Evolutionary conservation across 2,888 invertebrate species (phyloP), one percentile per base, ranked within the genome.

Genomic region (Sisyra nigra): DNA sequence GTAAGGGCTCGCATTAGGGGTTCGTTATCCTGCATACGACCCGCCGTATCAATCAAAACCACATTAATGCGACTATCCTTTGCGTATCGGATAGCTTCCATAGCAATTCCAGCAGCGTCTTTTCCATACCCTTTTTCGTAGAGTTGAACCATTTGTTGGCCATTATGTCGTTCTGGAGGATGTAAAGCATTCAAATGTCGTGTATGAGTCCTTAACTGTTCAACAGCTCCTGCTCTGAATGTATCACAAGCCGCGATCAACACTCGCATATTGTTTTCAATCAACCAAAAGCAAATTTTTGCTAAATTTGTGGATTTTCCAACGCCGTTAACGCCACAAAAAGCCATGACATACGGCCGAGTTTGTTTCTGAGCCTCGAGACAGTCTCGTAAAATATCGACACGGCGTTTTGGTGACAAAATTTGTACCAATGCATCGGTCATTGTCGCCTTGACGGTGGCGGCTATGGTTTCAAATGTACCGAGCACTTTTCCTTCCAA

Each of bases 21-120:
- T 59, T 97, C 97, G 62, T 99, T 99, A 67, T 98, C 97, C 66
- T 98, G 98, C 98, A 99, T 98, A 46, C 98, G 74, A n/a, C 98
- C 98, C 31, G 98, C 98, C 0, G 98, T 98, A 63, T 98, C 98
- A 13, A 99, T 78, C n/a, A 99, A 67, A 1, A 97, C 97, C 8
- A 97, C 78, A 66, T 98, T 94, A 44, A 87, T 72, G 43, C 69
- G 72, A 0, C 74, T 69, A 54, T 93, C 92, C 41, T 75, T 72
- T 0, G 96, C 94, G 63, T 71, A 83, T 44, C 81, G 79, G 49
- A 98, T 93, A 1, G 97, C 97, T 60, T 96, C 94, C 81, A 89
- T 83, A 1, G 98, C 97, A 52, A 99, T 93, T 11, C 92, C 94
- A 8, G 98, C 97, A 0, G 97, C 93, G 68, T 98, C 98, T 62